Evolutionary conservation across 23 tunicate genomes (phyloP), one percentile per base, ranked within the genome.

Genomic region (Diplosoma virens): DNA sequence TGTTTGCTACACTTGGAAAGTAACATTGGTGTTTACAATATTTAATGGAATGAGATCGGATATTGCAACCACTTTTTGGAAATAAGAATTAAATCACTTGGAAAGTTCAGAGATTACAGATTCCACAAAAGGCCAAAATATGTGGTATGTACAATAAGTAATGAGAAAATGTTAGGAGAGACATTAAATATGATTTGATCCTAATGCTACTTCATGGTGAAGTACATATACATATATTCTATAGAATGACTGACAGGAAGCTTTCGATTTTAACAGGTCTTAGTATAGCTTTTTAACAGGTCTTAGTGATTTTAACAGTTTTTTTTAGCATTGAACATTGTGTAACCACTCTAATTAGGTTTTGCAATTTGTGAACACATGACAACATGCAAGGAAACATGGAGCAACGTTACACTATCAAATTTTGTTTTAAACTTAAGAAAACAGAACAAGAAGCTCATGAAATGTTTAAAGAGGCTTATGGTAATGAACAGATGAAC

Each of bases 301-400:
- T 56, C 63, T 56, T 22, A 56, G 63, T 11, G 25, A n/a, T n/a
- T n/a, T n/a, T n/a, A n/a, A n/a, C n/a, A n/a, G n/a, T n/a, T n/a
- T n/a, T n/a, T n/a, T n/a, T n/a, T 20, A 56, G 63, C 25, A 56
- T 16, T 56, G 63, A 56, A 20, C 25, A 35, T 61, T 27, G 9
- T 61, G 69, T 5, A 61, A 61, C 69, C 69, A 61, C 9, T 61
- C 35, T 61, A n/a, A 61, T 61, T 27, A 61, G 69, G 35, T 61
- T n/a, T 61, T 61, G 69, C 21, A 14, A 35, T 41, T 14, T 41
- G 11, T 61, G 35, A 61, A 29, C n/a, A 61, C 35, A 35, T 61
- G 35, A 29, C 69, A 61, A 61, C 35, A 61, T 61, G 35, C 35
- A 29, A 35, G 35, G 69, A 61, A 61, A 28, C n/a, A 9, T 29